Conservation (phyloP, 2,113 vertebrate species). For the Kryptolebias marmoratus region DNA sequence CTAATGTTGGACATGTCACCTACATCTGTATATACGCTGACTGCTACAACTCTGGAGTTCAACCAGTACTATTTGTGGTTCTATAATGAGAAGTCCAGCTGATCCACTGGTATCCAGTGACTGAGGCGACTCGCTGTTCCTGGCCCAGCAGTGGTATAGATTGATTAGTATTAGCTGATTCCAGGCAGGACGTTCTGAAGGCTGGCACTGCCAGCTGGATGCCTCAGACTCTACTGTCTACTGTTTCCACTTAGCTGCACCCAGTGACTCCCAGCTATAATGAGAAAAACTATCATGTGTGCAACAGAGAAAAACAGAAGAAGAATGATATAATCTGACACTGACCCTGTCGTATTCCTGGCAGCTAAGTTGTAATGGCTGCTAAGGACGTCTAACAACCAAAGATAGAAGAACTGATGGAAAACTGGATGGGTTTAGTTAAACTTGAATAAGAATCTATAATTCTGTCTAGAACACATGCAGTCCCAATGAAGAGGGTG, state of each 20-base stretch:
- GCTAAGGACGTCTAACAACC: slow-evolving; percentile 45
- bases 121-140: slow-evolving; percentile 31
- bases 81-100: slow-evolving; percentile 67
- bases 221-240: slow-evolving; percentile 39
- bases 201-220: slow-evolving; percentile 41
- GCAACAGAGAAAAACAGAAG: slow-evolving; percentile 27
- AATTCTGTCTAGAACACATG: background rate
- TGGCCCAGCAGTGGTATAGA: slow-evolving; percentile 39
- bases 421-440: slow-evolving; percentile 8
- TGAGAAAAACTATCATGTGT: slow-evolving; percentile 51
- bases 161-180: slow-evolving; percentile 48
- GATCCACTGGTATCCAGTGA: slow-evolving; percentile 51
- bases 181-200: slow-evolving; percentile 39
- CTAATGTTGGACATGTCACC: slow-evolving; percentile 56
- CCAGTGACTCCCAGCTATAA: slow-evolving; percentile 48
- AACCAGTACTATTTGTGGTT: slow-evolving; percentile 50
- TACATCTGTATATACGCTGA: slow-evolving; percentile 26
- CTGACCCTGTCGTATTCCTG: slow-evolving; percentile 53
- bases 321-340: slow-evolving; percentile 36
- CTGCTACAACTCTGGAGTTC: slow-evolving; percentile 38
- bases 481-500: background rate
- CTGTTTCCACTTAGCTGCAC: slow-evolving; percentile 54
- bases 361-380: slow-evolving; percentile 16
- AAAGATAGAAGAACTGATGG: slow-evolving; percentile 27
- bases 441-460: background rate